Conservation (phyloP, 2,888 invertebrate species). For the Silvanus unidentatus region DNA sequence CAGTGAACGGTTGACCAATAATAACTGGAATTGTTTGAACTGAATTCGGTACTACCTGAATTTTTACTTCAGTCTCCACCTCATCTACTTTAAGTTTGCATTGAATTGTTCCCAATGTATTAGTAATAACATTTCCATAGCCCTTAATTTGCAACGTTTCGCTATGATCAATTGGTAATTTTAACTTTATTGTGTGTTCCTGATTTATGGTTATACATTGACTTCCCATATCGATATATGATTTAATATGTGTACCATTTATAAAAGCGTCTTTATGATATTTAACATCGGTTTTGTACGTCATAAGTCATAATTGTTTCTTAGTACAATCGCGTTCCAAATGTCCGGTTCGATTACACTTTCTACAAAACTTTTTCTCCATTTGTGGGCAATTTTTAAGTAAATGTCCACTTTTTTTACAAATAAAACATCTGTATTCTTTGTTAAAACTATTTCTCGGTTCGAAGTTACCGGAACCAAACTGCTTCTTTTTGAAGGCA, state of each 20-base stretch:
- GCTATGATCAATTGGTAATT: neutral
- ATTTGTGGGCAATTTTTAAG: too few species aligned
- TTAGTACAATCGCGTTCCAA: too few species aligned
- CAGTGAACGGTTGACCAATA: neutral
- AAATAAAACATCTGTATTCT: too few species aligned
- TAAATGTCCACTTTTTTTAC: too few species aligned
- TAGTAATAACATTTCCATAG: neutral
- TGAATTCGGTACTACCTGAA: neutral
- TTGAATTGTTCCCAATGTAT: neutral
- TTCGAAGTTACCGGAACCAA: too few species aligned
- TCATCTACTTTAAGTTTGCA: neutral
- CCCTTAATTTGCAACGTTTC: neutral
- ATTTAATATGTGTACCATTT: neutral
- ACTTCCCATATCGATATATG: constrained; percentile 6
- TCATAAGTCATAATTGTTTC: neutral
- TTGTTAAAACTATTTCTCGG: too few species aligned
- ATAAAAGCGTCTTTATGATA: constrained; percentile 2
- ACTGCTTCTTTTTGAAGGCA: too few species aligned
- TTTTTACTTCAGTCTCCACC: neutral
- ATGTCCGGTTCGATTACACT: too few species aligned
- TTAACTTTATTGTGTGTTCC: neutral
- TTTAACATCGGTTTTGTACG: constrained; percentile 3
- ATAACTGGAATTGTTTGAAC: neutral
- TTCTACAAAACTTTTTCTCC: too few species aligned
- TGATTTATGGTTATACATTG: neutral